These are phyloP conservation scores for Aegypius monachus DNA, from an alignment of 2,113 vertebrate genomes.

Conservation along the genomic window DNA sequence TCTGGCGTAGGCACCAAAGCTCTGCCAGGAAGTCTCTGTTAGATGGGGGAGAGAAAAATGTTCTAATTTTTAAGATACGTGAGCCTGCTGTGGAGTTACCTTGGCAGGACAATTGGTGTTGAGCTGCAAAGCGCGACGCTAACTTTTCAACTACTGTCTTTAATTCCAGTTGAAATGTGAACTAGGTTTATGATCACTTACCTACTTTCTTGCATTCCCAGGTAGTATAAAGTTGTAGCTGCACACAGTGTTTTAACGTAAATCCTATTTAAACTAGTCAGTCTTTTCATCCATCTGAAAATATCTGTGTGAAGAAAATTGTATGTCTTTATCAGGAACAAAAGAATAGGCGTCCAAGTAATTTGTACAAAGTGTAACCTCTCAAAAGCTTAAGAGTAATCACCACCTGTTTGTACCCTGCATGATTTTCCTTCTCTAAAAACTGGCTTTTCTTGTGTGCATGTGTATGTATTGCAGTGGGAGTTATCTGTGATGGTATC, in stretches of 20 bases:
- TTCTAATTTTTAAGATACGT: not conserved
- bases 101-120: not conserved
- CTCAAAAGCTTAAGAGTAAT: not conserved
- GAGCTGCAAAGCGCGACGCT: not conserved
- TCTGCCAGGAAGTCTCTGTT: not conserved
- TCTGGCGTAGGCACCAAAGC: not conserved
- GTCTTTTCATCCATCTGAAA: not conserved
- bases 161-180: not conserved
- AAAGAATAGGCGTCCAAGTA: not conserved
- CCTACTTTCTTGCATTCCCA: not conserved
- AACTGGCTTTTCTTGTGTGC: not conserved
- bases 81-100: not conserved
- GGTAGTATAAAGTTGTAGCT: not conserved
- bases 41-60: not conserved
- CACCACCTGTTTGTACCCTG: not conserved
- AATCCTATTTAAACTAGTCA: not conserved
- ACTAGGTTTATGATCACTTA: not conserved
- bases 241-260: not conserved
- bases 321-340: not conserved
- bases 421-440: conserved; percentile 19
- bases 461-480: not conserved
- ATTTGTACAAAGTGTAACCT: not conserved
- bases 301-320: not conserved
- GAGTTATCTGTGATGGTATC: not conserved
- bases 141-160: not conserved